These are phyloP conservation scores for Meloe dianella DNA, from an alignment of 2,888 invertebrate genomes.

Conservation along the genomic window DNA sequence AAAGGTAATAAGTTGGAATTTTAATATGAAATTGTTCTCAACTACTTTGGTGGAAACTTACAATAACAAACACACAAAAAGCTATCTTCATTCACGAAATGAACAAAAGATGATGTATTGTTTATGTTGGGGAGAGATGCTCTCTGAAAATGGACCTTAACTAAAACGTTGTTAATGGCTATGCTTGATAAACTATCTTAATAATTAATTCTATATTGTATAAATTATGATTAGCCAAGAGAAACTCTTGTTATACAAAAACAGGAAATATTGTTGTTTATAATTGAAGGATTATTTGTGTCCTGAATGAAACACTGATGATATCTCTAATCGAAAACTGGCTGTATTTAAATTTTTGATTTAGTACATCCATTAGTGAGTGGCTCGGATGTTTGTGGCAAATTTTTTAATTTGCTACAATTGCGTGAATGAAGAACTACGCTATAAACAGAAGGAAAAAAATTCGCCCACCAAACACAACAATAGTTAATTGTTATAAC, in stretches of 20 bases:
- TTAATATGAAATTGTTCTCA: background rate
- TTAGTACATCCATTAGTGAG: background rate
- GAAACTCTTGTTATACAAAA: background rate
- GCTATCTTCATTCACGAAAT: background rate
- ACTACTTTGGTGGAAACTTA: background rate
- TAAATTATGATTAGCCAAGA: background rate
- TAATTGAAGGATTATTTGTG: background rate
- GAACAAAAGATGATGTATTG: conserved; percentile 12
- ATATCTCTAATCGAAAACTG: background rate
- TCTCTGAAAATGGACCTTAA: background rate
- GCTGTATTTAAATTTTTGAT: conserved; percentile 2
- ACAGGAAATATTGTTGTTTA: background rate
- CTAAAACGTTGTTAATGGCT: background rate
- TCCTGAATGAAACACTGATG: background rate
- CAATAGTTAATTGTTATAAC: conserved; percentile 1
- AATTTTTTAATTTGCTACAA: background rate
- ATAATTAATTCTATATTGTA: background rate
- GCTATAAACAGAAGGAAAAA: background rate
- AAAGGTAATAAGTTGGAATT: background rate
- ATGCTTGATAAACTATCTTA: background rate
- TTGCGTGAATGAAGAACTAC: background rate
- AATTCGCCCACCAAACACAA: too few species aligned
- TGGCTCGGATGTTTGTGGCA: background rate
- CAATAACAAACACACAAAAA: background rate
- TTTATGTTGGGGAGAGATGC: background rate